phyloP scores from a whole-genome alignment of 2,888 invertebrate genomes.

The Morpho helenor region DNA sequence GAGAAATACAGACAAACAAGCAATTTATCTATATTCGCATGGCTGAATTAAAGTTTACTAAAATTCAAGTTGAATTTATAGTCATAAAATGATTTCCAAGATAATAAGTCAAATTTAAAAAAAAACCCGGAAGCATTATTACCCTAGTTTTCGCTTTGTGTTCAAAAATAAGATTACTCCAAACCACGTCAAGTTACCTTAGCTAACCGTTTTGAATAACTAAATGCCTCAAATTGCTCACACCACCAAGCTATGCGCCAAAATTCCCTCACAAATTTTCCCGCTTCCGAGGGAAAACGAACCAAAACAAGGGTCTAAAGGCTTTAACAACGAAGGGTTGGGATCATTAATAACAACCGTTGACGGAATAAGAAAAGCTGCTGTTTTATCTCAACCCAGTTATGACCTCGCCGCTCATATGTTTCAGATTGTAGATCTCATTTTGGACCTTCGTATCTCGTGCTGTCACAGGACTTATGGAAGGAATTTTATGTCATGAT shows the following conservation, averaged over 20 bases:
- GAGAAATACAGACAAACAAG: no score
- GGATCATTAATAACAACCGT: slow-evolving; percentile 60
- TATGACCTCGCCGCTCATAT: slow-evolving; percentile 5
- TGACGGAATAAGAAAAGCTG: slow-evolving; percentile 57
- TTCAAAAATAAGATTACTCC: no score
- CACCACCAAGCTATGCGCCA: slow-evolving; percentile 16
- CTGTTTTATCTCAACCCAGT: slow-evolving; percentile 38
- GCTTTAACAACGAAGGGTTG: slow-evolving; percentile 49
- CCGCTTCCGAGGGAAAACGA: slow-evolving; percentile 29
- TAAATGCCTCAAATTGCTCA: slow-evolving; percentile 10
- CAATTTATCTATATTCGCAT: no score
- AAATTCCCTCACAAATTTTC: slow-evolving; percentile 36
- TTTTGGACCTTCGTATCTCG: not conserved
- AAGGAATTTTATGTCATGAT: no score
- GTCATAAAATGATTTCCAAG: no score
- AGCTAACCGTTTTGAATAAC: not conserved
- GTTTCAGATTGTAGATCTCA: slow-evolving; percentile 2
- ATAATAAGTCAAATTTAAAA: no score
- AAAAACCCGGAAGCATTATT: no score
- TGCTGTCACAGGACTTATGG: not conserved
- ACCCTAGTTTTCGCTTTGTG: no score
- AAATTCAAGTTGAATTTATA: no score
- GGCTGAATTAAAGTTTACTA: no score
- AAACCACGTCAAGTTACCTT: not conserved
- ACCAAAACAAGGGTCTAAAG: slow-evolving; percentile 50